Conservation (phyloP, 2,113 vertebrate genomes). For the Mionectes macconnelli region DNA sequence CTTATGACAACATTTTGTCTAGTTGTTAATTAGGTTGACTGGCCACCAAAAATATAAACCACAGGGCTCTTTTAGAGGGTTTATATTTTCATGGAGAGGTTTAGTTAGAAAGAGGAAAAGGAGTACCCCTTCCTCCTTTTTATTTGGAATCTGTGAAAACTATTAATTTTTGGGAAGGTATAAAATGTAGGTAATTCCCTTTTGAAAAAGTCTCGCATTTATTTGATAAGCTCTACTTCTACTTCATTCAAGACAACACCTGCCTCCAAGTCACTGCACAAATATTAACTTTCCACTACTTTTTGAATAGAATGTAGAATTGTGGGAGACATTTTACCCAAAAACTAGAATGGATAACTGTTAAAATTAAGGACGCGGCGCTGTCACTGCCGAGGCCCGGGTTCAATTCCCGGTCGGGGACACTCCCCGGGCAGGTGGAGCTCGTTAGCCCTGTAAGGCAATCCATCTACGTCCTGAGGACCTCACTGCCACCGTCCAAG, state of each 20-base stretch:
- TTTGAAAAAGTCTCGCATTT: neutral
- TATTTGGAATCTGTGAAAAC: neutral
- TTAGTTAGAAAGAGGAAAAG: neutral
- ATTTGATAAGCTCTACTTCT: neutral
- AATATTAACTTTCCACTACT: neutral
- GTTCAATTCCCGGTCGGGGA: too few relatives aligned
- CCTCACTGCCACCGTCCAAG: too few relatives aligned
- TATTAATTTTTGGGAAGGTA: neutral
- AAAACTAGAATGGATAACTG: neutral
- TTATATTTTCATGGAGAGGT: neutral
- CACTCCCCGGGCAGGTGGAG: too few relatives aligned
- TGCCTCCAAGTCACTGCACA: neutral
- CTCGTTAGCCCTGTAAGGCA: too few relatives aligned
- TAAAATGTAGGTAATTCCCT: neutral
- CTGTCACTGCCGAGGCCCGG: too few relatives aligned
- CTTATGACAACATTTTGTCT: neutral
- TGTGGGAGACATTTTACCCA: neutral
- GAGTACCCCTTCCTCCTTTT: neutral
- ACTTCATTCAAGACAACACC: neutral
- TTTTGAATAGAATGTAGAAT: neutral
- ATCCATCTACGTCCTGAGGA: too few relatives aligned
- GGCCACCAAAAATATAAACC: neutral
- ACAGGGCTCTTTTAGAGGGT: neutral
- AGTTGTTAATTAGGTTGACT: neutral
- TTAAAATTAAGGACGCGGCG: too few relatives aligned